phyloP scores from a whole-genome alignment of 2,113 vertebrate genomes.

The Passer domesticus region DNA sequence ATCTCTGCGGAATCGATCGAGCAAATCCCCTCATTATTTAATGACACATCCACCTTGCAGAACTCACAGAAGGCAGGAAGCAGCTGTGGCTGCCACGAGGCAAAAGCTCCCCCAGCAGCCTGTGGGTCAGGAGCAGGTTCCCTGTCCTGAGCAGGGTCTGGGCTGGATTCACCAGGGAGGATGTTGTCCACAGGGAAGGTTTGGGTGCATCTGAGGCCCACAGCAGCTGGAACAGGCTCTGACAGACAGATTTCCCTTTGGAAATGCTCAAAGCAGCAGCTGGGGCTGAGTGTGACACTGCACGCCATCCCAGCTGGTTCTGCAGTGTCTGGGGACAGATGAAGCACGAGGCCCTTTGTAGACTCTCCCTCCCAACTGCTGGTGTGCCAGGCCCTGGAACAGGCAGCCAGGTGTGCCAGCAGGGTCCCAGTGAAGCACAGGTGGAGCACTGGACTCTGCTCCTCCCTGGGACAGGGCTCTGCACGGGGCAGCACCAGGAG shows the following conservation, averaged over 20 bases:
- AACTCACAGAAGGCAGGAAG: not conserved
- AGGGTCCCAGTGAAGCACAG: not conserved
- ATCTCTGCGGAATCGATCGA: not conserved
- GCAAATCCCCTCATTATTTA: not conserved
- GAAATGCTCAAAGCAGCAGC: not conserved
- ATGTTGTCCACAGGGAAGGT: accelerated
- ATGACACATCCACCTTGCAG: not conserved
- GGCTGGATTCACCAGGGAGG: not conserved
- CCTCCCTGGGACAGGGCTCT: not conserved
- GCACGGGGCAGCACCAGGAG: not conserved
- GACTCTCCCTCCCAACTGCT: accelerated
- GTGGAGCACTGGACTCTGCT: not conserved
- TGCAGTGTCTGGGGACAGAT: accelerated
- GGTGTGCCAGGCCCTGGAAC: not conserved
- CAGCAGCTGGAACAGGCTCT: not conserved
- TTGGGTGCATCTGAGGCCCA: accelerated
- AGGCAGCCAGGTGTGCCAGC: not conserved
- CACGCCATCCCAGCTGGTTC: not conserved
- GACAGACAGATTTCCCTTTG: not conserved
- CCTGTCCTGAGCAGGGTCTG: not conserved
- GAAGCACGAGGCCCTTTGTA: not conserved
- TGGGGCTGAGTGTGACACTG: not conserved
- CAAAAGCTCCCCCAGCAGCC: not conserved
- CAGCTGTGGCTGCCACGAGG: not conserved
- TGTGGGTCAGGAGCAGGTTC: not conserved